Evolutionary conservation across 2,888 invertebrate genomes (phyloP).

Genomic region (Apamea crenata): DNA sequence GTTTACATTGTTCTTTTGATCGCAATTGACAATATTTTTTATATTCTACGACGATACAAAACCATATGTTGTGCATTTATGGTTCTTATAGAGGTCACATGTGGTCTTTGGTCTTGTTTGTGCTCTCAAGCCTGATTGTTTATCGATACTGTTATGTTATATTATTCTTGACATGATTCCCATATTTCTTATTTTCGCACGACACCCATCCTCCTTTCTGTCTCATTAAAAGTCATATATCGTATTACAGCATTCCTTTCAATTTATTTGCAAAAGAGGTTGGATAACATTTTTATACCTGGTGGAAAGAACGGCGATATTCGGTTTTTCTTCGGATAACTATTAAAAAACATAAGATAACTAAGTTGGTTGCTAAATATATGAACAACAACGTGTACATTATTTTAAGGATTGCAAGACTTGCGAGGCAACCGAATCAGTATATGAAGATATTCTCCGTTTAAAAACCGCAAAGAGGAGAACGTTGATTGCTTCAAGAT

Average conservation of each 20-base stretch:
- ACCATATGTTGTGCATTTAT: conserved; percentile 56
- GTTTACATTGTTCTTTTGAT: conserved; percentile 54
- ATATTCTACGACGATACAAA: conserved; percentile 36
- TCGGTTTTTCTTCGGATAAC: not conserved
- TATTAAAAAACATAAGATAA: conserved; percentile 8
- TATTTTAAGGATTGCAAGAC: not conserved
- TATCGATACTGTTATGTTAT: conserved; percentile 36
- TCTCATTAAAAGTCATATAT: conserved; percentile 17
- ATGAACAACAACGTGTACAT: conserved; percentile 20
- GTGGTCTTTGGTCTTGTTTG: conserved; percentile 48
- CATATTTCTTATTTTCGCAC: conserved; percentile 23
- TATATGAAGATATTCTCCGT: not conserved
- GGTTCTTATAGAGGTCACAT: conserved; percentile 61
- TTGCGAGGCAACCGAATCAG: not conserved
- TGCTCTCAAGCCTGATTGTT: conserved; percentile 30
- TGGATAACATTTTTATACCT: not conserved
- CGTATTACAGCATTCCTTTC: not conserved
- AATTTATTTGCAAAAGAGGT: conserved; percentile 14
- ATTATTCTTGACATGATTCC: conserved; percentile 26
- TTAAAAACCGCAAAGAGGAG: not conserved
- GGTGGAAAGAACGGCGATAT: no score
- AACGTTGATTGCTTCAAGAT: conserved; percentile 14
- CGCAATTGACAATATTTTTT: conserved; percentile 47
- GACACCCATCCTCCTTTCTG: not conserved
- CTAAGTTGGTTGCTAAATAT: conserved; percentile 16